Evolutionary conservation across 1,140 invertebrate genomes (phyloP).

Genomic region (Procambarus virginalis): DNA sequence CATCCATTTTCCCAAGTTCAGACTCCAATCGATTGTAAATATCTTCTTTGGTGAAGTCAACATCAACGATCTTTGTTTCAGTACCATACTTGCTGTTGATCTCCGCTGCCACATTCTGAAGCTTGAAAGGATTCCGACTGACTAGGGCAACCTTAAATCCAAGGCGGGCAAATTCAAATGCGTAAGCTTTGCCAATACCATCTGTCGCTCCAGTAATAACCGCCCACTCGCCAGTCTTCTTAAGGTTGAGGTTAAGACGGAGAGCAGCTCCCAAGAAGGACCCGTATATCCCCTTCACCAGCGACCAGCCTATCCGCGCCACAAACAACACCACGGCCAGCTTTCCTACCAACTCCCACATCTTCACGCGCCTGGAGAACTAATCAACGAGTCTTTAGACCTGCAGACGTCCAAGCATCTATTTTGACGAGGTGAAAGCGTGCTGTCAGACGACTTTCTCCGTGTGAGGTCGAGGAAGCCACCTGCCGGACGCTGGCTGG

Average conservation of each 20-base stretch:
- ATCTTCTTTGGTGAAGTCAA: slow-evolving; percentile 84
- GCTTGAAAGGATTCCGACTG: slow-evolving; percentile 87
- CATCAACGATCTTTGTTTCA: slow-evolving; percentile 86
- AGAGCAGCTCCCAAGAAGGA: slow-evolving; percentile 30
- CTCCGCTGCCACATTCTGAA: slow-evolving; percentile 86
- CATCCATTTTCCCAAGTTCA: slow-evolving; percentile 85
- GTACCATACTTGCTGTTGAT: slow-evolving; percentile 85
- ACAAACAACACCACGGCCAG: slow-evolving; percentile 26
- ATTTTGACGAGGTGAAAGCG: too few relatives aligned
- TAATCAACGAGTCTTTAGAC: too few relatives aligned
- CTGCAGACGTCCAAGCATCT: too few relatives aligned
- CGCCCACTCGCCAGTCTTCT: slow-evolving; percentile 51
- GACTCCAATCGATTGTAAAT: slow-evolving; percentile 87
- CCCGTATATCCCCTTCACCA: slow-evolving; percentile 41
- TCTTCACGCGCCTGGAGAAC: neutral
- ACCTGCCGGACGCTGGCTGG: too few relatives aligned
- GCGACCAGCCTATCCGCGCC: slow-evolving; percentile 19
- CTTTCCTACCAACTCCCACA: slow-evolving; percentile 43
- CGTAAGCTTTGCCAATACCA: too few relatives aligned
- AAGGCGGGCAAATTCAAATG: slow-evolving; percentile 87
- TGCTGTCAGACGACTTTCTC: too few relatives aligned
- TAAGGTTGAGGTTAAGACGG: slow-evolving; percentile 7
- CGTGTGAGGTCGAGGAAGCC: too few relatives aligned
- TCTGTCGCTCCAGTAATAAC: too few relatives aligned
- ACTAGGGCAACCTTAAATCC: slow-evolving; percentile 92